These are phyloP conservation scores for Stenchaetothrips biformis DNA, from an alignment of 2,888 invertebrate genomes.

Conservation along the genomic window DNA sequence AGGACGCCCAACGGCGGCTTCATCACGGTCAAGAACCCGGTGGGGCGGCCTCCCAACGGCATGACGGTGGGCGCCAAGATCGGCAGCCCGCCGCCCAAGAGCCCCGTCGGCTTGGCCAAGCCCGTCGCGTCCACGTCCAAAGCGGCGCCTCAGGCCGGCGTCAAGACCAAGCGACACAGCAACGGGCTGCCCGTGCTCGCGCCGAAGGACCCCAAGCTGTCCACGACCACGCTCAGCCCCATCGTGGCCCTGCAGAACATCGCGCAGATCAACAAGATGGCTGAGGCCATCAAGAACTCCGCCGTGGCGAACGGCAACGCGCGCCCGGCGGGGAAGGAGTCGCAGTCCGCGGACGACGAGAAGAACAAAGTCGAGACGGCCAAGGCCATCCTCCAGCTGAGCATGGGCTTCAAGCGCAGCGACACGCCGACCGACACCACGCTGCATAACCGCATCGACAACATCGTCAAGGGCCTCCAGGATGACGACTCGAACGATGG, in stretches of 20 bases:
- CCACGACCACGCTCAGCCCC: constrained; percentile 23
- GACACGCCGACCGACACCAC: constrained; percentile 4
- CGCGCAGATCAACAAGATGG: constrained; percentile 27
- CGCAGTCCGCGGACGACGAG: constrained; percentile 5
- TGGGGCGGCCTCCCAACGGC: not conserved
- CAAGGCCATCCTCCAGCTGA: constrained; percentile 15
- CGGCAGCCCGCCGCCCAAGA: constrained; percentile 31
- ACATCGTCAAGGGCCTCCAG: constrained; percentile 11
- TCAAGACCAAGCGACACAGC: constrained; percentile 29
- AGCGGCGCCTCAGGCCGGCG: constrained; percentile 18
- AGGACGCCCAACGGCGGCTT: constrained; percentile 6
- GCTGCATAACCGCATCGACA: constrained; percentile 15
- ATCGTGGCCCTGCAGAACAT: constrained; percentile 19
- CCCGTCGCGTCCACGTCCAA: not conserved
- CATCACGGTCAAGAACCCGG: not conserved
- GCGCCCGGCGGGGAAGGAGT: constrained; percentile 31
- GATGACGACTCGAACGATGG: constrained; percentile 15
- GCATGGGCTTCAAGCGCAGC: constrained; percentile 13
- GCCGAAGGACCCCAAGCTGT: constrained; percentile 19
- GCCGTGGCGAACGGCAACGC: constrained; percentile 33
- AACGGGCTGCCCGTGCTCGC: constrained; percentile 24
- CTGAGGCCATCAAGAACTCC: constrained; percentile 33
- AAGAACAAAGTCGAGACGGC: constrained; percentile 28
- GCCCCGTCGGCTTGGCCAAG: constrained; percentile 29
- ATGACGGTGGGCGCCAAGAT: constrained; percentile 32